Percentiles rank a stretch among this genome's conserved stretches.
phyloP scores from a whole-genome alignment of 2,113 vertebrate species.

The Xyliphius kryptos region DNA sequence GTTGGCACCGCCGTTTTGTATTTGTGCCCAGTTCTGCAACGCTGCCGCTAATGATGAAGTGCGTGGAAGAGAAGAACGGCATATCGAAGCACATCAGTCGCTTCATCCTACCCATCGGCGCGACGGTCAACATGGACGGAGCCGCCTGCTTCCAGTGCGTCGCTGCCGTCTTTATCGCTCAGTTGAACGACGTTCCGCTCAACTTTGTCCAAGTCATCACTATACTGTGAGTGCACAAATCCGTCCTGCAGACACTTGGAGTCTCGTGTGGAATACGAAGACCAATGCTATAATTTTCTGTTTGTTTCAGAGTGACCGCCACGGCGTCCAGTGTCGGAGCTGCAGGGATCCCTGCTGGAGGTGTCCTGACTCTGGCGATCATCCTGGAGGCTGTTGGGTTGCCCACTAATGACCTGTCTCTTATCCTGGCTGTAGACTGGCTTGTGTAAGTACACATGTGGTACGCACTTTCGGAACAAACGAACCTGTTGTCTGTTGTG shows the following conservation, averaged over 20 bases:
- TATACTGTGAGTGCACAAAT: slow-evolving; percentile 73
- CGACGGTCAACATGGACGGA: slow-evolving; percentile 89
- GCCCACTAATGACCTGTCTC: slow-evolving; percentile 77
- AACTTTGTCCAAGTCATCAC: slow-evolving; percentile 82
- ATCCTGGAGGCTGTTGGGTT: slow-evolving; percentile 79
- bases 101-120: slow-evolving; percentile 86
- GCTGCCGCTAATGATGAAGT: slow-evolving; percentile 85
- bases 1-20: too few species aligned
- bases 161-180: slow-evolving; percentile 83
- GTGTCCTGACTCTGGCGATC: slow-evolving; percentile 80
- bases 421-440: slow-evolving; percentile 87
- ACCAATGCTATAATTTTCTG: neutral
- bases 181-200: slow-evolving; percentile 66
- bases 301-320: slow-evolving; percentile 70
- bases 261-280: neutral
- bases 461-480: too few species aligned
- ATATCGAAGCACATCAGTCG: slow-evolving; percentile 83
- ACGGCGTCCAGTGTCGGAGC: slow-evolving; percentile 87
- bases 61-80: slow-evolving; percentile 80
- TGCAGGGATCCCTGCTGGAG: slow-evolving; percentile 82
- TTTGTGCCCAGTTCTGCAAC: slow-evolving; percentile 72
- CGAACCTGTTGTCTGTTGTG: too few species aligned
- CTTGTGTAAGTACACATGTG: slow-evolving; percentile 81
- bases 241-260: too few species aligned
- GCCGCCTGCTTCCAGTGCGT: slow-evolving; percentile 87